Base-by-base conservation (phyloP, 1,140 invertebrate species). In the Meteorus sp. region DNA sequence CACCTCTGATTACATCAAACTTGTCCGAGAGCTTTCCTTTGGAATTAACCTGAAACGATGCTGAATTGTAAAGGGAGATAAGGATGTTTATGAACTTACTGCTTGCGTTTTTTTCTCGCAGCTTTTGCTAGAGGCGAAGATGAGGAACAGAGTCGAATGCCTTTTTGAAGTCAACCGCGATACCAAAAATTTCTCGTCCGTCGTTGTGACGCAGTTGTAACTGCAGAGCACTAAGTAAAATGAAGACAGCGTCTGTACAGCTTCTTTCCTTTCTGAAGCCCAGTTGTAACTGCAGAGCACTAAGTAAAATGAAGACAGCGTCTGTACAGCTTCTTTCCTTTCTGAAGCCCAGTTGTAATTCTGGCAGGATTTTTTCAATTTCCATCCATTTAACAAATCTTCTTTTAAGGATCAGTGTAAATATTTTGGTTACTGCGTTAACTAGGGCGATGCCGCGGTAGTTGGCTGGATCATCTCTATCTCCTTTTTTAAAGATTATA, bases 401-500 rank as follows among this genome's bases (percentile, higher is more conserved):
- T 3, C 56, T 51, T 6, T 48, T 15, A 4, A 70, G 8, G 11
- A 69, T 52, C 17, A 43, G 23, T 5, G 63, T 65, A 15, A 70
- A 69, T 4, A 68, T 35, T 58, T 71, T 71, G 3, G 56, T 29
- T 1, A 54, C 37, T 2, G 43, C 23, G 35, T 69, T 66, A 0
- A 70, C n/a, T 8, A 70, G 25, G 1, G 66, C 41, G 11, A 70
- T 70, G 2, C 56, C 60, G n/a, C 67, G 20, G 29, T 66, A 72
- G 31, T 71, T 72, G 7, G 4, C n/a, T 5, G 64, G 67, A 15
- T 64, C 41, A 0, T 11, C 15, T 29, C 9, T 4, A 52, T 65
- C 63, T 8, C 68, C 70, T 63, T 70, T 69, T 55, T 72, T 69
- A 29, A 56, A 44, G 9, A 63, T 22, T 54, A 58, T 61, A 2